A percentile compares a stretch with the other conserved stretches of the same genome.
These are phyloP conservation scores for Tachina grossa DNA, from an alignment of 2,888 invertebrate genomes.

Conservation along the genomic window DNA sequence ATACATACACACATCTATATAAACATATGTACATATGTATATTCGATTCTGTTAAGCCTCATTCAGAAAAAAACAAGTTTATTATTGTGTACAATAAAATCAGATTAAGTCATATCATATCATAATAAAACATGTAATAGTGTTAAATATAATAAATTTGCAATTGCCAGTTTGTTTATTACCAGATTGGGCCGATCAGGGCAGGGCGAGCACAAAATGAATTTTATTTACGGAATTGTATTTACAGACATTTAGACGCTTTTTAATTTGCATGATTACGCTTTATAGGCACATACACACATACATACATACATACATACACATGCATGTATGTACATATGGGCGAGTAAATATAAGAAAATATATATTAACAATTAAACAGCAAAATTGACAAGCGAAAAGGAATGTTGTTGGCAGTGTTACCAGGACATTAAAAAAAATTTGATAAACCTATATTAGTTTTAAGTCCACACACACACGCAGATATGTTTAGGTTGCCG, in stretches of 20 bases:
- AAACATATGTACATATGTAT: neutral
- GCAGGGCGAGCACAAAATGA: slow-evolving; percentile 23
- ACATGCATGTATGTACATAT: neutral
- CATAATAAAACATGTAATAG: slow-evolving; percentile 28
- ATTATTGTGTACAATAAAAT: slow-evolving; percentile 39
- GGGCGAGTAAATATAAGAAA: slow-evolving; percentile 3
- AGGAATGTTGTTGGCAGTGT: slow-evolving; percentile 44
- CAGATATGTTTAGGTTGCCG: too few species aligned
- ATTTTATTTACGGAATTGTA: slow-evolving; percentile 60
- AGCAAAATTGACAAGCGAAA: slow-evolving; percentile 47
- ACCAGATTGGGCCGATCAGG: slow-evolving; percentile 19
- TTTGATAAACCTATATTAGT: too few species aligned
- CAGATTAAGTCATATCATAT: slow-evolving; percentile 50
- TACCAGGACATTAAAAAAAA: neutral
- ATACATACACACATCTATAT: too few species aligned
- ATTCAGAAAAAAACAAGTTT: slow-evolving; percentile 15
- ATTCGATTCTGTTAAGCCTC: slow-evolving; percentile 11
- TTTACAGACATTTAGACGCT: slow-evolving; percentile 70
- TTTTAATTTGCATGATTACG: slow-evolving; percentile 57
- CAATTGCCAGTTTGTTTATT: slow-evolving; percentile 31
- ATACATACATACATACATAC: neutral
- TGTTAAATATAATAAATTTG: slow-evolving; percentile 37
- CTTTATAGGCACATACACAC: slow-evolving; percentile 25
- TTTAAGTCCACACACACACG: too few species aligned
- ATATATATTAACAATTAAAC: slow-evolving; percentile 26